A percentile compares a stretch with the other conserved stretches of the same genome.
Conservation (phyloP, 2,888 invertebrate genomes). For the Orthosia gracilis region DNA sequence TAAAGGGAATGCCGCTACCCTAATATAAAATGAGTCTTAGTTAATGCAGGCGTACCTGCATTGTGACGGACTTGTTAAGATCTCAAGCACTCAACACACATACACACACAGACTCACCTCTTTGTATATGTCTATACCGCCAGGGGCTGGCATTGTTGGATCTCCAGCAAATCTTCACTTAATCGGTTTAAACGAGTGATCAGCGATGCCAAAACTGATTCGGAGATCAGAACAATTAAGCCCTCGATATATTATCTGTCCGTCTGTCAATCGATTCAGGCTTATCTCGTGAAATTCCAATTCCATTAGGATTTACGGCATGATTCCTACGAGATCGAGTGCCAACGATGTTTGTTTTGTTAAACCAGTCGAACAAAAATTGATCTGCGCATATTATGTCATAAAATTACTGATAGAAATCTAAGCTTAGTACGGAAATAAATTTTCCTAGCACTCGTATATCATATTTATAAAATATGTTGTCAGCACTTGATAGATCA, state of each 20-base stretch:
- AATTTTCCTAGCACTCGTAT: slow-evolving; percentile 1
- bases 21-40: slow-evolving; percentile 26
- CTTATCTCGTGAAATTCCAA: slow-evolving; percentile 54
- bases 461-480: slow-evolving; percentile 8
- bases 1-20: slow-evolving; percentile 13
- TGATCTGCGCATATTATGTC: not conserved
- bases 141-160: slow-evolving; percentile 31
- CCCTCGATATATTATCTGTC: slow-evolving; percentile 33
- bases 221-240: slow-evolving; percentile 33
- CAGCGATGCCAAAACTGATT: slow-evolving; percentile 36
- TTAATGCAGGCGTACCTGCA: slow-evolving; percentile 57
- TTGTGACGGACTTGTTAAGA: slow-evolving; percentile 29
- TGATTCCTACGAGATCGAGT: slow-evolving; percentile 42
- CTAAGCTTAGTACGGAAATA: slow-evolving; percentile 19
- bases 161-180: slow-evolving; percentile 34
- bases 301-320: slow-evolving; percentile 38
- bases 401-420: slow-evolving; percentile 21
- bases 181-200: slow-evolving; percentile 45
- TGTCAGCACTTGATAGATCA: slow-evolving; percentile 6
- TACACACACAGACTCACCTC: slow-evolving; percentile 4
- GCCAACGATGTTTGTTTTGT: slow-evolving; percentile 22
- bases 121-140: slow-evolving; percentile 49
- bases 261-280: slow-evolving; percentile 44
- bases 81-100: slow-evolving; percentile 17
- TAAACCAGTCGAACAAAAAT: slow-evolving; percentile 17